Conservation (phyloP, 2,888 invertebrate genomes). For the Ectobius pallidus region DNA sequence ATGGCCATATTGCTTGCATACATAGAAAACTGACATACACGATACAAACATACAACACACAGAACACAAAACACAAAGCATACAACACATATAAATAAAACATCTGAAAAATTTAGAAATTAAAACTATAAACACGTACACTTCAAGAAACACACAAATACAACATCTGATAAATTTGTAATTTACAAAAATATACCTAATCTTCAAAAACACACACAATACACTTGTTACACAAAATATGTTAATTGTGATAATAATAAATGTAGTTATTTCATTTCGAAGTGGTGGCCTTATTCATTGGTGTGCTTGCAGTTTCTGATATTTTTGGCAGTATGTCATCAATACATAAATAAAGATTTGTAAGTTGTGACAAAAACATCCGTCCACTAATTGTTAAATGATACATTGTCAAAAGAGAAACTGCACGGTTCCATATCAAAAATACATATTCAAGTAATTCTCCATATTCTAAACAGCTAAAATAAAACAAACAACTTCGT, state of each 20-base stretch:
- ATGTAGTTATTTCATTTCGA: conserved; percentile 17
- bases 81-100: no score
- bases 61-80: no score
- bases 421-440: conserved; percentile 11
- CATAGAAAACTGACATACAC: not conserved
- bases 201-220: not conserved
- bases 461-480: conserved; percentile 6
- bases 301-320: conserved; percentile 34
- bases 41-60: not conserved
- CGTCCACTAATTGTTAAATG: not conserved
- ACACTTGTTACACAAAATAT: conserved; percentile 16
- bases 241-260: conserved; percentile 23
- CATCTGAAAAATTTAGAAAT: no score
- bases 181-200: not conserved
- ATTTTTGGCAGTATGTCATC: not conserved
- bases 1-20: conserved; percentile 21
- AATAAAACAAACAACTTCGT: not conserved
- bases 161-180: conserved; percentile 20
- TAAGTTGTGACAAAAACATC: not conserved
- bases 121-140: conserved; percentile 3
- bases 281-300: conserved; percentile 37
- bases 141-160: conserved; percentile 17
- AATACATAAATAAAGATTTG: not conserved
- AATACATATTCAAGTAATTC: not conserved
- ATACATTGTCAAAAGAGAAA: not conserved